Conservation (phyloP, 2,113 vertebrate species). For the Rhabdornis inornatus region DNA sequence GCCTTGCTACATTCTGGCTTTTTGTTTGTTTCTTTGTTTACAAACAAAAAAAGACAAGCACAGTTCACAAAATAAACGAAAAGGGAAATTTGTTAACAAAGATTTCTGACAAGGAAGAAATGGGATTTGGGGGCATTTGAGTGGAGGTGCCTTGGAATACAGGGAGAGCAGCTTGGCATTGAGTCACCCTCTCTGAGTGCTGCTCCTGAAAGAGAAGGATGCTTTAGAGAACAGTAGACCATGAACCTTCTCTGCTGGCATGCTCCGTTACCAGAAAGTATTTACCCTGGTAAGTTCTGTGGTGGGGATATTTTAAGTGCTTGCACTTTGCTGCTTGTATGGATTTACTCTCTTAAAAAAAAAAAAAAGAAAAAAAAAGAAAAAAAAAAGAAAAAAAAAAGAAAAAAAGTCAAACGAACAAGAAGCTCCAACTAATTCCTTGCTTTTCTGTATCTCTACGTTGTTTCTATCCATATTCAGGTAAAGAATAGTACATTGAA, state of each 20-base stretch:
- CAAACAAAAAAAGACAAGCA: slow-evolving; percentile 22
- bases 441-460: not conserved
- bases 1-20: slow-evolving; percentile 15
- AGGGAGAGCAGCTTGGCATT: not conserved
- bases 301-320: not conserved
- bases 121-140: not conserved
- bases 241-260: not conserved
- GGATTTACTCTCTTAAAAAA: not conserved
- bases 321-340: not conserved
- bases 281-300: not conserved
- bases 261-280: not conserved
- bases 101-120: not conserved
- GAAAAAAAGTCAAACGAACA: not conserved
- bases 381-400: not conserved
- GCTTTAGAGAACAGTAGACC: not conserved
- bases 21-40: slow-evolving; percentile 56
- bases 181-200: not conserved
- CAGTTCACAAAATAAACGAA: not conserved
- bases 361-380: no score
- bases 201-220: not conserved
- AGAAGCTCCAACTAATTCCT: not conserved
- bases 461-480: not conserved
- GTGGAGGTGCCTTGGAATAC: not conserved
- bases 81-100: slow-evolving; percentile 22
- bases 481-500: not conserved